Evolutionary conservation across 2,797 vertebrate species (phyloP).

Genomic region (Danio tinwini): DNA sequence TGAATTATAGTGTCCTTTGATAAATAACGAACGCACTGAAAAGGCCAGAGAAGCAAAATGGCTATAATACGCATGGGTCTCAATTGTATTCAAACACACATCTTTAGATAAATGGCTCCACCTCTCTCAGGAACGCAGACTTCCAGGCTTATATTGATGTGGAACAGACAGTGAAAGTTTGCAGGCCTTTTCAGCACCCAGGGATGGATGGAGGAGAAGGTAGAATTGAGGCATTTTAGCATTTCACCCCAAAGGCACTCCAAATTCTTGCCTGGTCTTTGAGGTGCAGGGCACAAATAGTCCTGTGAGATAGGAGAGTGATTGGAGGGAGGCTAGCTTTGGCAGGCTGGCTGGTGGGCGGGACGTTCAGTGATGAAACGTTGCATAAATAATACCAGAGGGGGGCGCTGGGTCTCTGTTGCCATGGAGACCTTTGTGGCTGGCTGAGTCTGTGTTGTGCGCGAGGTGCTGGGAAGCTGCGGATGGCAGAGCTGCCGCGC

Average conservation of each 20-base stretch:
- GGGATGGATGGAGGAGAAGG: constrained; percentile 28
- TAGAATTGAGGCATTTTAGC: constrained; percentile 39
- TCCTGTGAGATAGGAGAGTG: constrained; percentile 51
- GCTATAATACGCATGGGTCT: constrained; percentile 4
- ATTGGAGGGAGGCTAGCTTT: constrained; percentile 64
- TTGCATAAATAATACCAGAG: constrained; percentile 74
- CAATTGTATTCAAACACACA: constrained; percentile 37
- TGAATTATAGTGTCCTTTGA: constrained; percentile 37
- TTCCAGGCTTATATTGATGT: constrained; percentile 42
- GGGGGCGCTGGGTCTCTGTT: constrained; percentile 73
- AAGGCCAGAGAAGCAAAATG: constrained; percentile 21
- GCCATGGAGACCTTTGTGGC: constrained; percentile 86
- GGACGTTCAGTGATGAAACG: constrained; percentile 75
- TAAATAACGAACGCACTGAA: constrained; percentile 52
- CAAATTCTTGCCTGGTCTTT: constrained; percentile 27
- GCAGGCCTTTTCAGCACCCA: constrained; percentile 23
- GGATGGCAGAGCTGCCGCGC: constrained; percentile 65
- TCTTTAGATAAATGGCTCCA: constrained; percentile 23
- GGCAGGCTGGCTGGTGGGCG: constrained; percentile 57
- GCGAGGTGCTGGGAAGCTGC: constrained; percentile 65
- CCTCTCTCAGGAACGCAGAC: constrained; percentile 7
- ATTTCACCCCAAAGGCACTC: constrained; percentile 46
- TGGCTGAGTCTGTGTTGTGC: constrained; percentile 72
- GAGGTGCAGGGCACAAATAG: constrained; percentile 28
- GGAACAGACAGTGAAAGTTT: constrained; percentile 45